Evolutionary conservation across 2,888 invertebrate species (phyloP).

Genomic region (Drosophila quasianomalipes): DNA sequence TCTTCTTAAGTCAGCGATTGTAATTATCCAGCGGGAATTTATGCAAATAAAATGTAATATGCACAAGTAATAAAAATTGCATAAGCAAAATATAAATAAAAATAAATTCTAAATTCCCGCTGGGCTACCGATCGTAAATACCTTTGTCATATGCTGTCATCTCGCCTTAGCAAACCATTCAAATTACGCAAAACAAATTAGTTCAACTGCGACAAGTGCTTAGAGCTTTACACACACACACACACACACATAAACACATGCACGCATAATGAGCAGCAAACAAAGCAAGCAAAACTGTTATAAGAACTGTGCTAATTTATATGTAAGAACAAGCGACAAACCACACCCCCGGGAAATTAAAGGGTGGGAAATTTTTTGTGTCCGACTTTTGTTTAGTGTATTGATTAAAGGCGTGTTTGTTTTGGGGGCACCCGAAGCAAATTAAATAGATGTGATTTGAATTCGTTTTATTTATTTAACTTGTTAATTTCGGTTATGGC

Average conservation of each 20-base stretch:
- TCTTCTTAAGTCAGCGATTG: neutral
- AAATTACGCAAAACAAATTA: neutral
- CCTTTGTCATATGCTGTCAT: neutral
- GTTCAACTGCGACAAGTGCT: neutral
- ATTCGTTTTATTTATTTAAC: slow-evolving; percentile 66
- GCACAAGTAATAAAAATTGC: neutral
- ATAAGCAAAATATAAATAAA: too few species aligned
- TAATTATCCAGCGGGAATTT: neutral
- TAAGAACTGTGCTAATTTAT: neutral
- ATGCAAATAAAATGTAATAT: neutral
- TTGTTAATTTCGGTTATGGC: slow-evolving; percentile 72
- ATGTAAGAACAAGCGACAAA: neutral
- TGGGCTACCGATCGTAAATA: neutral
- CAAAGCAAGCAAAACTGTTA: neutral
- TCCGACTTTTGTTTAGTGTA: slow-evolving; percentile 27
- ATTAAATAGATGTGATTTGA: slow-evolving; percentile 42
- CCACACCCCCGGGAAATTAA: neutral
- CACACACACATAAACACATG: neutral
- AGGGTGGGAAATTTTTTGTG: neutral
- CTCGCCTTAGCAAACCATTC: neutral
- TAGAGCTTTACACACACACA: neutral
- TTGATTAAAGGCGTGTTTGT: slow-evolving; percentile 44
- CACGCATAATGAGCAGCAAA: neutral
- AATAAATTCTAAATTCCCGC: neutral
- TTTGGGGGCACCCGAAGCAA: slow-evolving; percentile 4